A percentile compares a stretch with the other conserved stretches of the same genome.
These are phyloP conservation scores for Limnephilus lunatus DNA, from an alignment of 2,888 invertebrate species.

Conservation along the genomic window DNA sequence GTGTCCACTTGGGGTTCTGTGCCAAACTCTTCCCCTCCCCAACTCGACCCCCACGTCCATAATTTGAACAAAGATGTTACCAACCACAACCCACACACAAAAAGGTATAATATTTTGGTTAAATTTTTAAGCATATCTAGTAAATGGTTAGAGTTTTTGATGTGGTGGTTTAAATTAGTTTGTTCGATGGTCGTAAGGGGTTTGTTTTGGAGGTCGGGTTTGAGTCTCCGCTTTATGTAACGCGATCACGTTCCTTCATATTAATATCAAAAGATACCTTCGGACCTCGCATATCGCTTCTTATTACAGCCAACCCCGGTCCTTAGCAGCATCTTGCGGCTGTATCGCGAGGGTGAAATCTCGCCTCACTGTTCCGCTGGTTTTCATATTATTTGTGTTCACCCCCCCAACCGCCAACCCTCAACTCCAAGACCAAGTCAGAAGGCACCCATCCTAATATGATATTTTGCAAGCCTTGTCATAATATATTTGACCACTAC, in stretches of 20 bases:
- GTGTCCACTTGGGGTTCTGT: conserved; percentile 51
- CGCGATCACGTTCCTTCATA: conserved; percentile 63
- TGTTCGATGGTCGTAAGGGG: not conserved
- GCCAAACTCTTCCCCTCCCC: conserved; percentile 29
- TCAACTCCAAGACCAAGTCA: not conserved
- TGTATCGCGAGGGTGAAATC: conserved; percentile 52
- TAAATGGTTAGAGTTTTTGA: not conserved
- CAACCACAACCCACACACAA: not conserved
- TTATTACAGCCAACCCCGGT: conserved; percentile 57
- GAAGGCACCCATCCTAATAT: conserved; percentile 17
- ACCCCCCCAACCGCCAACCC: conserved; percentile 22
- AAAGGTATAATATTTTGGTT: not conserved
- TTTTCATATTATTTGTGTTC: conserved; percentile 51
- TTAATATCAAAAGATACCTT: conserved; percentile 64
- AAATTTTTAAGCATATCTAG: not conserved
- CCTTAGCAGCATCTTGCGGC: conserved; percentile 54
- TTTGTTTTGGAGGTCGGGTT: not conserved
- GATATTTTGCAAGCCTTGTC: conserved; percentile 47
- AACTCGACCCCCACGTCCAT: not conserved
- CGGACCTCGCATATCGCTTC: conserved; percentile 65
- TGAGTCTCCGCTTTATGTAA: conserved; percentile 49
- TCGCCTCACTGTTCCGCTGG: conserved; percentile 45
- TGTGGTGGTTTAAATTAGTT: conserved; percentile 4
- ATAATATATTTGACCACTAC: conserved; percentile 21
- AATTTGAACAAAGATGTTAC: not conserved